Evolutionary conservation across 64 coral and sea anemone species (phyloP).

Genomic region (Trachythela sp.): DNA sequence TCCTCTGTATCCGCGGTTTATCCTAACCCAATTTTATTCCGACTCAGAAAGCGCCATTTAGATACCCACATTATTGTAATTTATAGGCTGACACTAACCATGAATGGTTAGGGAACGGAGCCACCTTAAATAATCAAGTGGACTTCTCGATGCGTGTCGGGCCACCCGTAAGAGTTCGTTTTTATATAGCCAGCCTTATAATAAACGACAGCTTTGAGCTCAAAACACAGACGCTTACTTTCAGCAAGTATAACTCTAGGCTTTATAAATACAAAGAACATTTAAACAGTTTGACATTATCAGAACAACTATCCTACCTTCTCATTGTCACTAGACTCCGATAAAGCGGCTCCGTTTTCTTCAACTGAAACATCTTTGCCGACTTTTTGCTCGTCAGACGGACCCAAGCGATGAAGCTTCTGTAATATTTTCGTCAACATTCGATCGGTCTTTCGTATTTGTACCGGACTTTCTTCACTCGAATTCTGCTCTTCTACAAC

Average conservation of each 20-base stretch:
- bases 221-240: background rate
- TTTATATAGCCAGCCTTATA: background rate
- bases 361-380: background rate
- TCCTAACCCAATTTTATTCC: no score
- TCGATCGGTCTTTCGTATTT: background rate
- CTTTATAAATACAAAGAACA: no score
- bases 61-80: no score
- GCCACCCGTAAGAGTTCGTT: background rate
- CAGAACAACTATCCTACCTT: background rate
- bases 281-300: no score
- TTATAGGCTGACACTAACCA: no score
- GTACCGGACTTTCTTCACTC: background rate
- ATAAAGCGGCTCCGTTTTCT: background rate
- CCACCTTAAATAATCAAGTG: background rate
- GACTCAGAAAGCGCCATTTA: no score
- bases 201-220: background rate
- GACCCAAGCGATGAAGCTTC: background rate
- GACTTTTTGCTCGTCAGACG: background rate
- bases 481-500: background rate
- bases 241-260: background rate
- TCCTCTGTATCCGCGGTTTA: no score
- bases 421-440: slow-evolving; percentile 5
- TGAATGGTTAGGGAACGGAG: background rate
- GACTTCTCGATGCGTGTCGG: background rate
- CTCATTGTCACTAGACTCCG: background rate